Base-by-base conservation (phyloP, 2,797 vertebrate species). In the Clangula hyemalis region DNA sequence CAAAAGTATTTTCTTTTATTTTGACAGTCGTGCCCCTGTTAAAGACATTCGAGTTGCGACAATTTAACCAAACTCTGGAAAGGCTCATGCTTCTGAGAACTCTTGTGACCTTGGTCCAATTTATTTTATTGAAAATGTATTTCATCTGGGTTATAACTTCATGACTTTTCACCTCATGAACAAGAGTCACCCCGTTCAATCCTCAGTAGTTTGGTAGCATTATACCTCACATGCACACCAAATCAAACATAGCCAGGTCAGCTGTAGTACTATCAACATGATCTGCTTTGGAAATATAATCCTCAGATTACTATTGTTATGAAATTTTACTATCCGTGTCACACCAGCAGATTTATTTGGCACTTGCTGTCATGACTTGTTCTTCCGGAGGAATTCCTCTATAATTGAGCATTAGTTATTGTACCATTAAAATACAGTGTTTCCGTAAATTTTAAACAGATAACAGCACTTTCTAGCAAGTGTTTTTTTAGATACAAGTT, bases 361-460 rank as follows among this genome's bases (percentile, higher is more conserved):
- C 96, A 97, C 94, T 97, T 95, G 96, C 85, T 96, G 85, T 70
- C 95, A 68, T 97, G 96, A 97, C 96, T 96, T 68, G 94, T 95
- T 97, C 97, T 98, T 98, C 97, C 97, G 89, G 97, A 97, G 96
- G 95, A 97, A 97, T 94, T 95, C 90, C 93, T 96, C 91, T 96
- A 97, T 97, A 97, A 98, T 97, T 98, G 97, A 98, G 90, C 91
- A 78, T 90, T 73, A 94, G 88, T 96, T 97, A 97, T 97, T 96
- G 96, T 95, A 94, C 73, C 89, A 96, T 96, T 97, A 97, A 97
- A 96, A 95, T 94, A 81, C 93, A 97, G 69, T 18, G 71, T 96
- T 98, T 98, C 97, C 95, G 91, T 96, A 97, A 97, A 95, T 97
- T 97, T 96, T 95, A 96, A 96, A 97, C 89, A 97, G 97, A 97